Evolutionary conservation across 2,797 vertebrate species (phyloP), one percentile per base, ranked within the genome.

Genomic region (Pelochelys cantorii): DNA sequence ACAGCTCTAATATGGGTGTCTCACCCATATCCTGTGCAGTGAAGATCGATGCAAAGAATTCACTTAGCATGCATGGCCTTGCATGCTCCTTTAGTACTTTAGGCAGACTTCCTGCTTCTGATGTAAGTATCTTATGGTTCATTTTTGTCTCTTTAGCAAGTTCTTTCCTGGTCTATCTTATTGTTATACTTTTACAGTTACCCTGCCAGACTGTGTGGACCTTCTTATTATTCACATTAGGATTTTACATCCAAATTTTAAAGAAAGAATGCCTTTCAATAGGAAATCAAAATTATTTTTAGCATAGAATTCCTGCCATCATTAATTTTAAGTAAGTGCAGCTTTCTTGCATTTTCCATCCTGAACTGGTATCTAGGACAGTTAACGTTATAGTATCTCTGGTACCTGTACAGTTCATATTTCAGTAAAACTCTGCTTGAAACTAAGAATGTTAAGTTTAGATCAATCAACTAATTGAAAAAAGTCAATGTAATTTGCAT

Each of bases 361-460:
- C 87, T 91, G 31, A 82, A 87, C 42, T 2, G 2, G 87, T 81
- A 85, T 34, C n/a, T 2, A 8, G 92, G 0, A 1, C 77, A 81
- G 94, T 94, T 93, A 94, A 95, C 79, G 55, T 89, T 95, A 94
- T 87, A 88, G 83, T 85, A 91, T n/a, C 83, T 91, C 42, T 2
- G 2, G 86, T 81, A 85, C 34, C 34, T 2, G 90, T 0, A 2
- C 77, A 79, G 94, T 94, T 93, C 94, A 95, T 79, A 59, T 88
- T 95, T 95, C 90, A 91, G 85, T 83, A 93, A 79, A 92, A 74
- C 57, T 84, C 80, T 83, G 74, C 79, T 42, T 68, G 78, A 11
- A 54, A 54, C 42, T 42, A 42, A 42, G 42, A 6, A 42, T 42
- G 42, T 42, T 42, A 42, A 42, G 42, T 42, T 42, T 42, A 42